phyloP scores from a whole-genome alignment of 2,797 vertebrate species.

The Phaenicophaeus curvirostris region DNA sequence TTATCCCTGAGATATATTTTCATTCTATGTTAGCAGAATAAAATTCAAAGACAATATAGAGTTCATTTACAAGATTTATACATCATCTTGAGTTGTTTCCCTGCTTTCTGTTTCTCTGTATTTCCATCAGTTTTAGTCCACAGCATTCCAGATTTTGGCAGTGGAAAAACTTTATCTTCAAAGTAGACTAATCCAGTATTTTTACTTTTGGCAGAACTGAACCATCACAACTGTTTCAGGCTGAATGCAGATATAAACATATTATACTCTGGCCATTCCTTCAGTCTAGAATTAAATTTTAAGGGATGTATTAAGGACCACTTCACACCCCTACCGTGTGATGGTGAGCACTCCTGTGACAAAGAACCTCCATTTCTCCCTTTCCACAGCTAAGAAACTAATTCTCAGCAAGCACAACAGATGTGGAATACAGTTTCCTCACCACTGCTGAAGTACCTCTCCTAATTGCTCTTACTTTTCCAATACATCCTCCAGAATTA shows the following conservation, averaged over 20 bases:
- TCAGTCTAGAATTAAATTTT: not conserved
- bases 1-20: not conserved
- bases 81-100: not conserved
- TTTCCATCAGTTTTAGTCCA: not conserved
- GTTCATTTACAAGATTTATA: not conserved
- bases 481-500: not conserved
- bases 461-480: not conserved
- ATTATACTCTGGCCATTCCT: not conserved
- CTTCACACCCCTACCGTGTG: accelerated
- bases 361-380: not conserved
- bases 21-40: not conserved
- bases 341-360: not conserved
- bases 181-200: not conserved
- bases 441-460: not conserved
- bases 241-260: not conserved
- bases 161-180: not conserved
- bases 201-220: not conserved
- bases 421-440: not conserved
- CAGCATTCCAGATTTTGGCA: not conserved
- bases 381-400: not conserved
- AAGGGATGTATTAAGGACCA: not conserved
- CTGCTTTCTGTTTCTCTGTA: not conserved
- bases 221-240: not conserved
- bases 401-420: not conserved
- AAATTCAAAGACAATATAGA: not conserved